phyloP scores from a whole-genome alignment of 2,797 vertebrate genomes.

The Capromys pilorides region DNA sequence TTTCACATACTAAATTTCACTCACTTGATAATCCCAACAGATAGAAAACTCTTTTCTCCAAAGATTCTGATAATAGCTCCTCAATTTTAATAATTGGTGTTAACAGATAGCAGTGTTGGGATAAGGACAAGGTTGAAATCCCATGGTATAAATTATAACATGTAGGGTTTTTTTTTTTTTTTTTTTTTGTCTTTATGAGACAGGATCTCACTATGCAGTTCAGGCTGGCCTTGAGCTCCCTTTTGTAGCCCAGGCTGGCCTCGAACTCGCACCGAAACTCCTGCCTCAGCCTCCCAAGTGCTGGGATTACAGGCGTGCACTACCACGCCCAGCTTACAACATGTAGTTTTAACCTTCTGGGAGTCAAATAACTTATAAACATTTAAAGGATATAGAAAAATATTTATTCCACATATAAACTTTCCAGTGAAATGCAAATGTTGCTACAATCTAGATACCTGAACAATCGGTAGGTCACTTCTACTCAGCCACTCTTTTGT shows the following conservation, averaged over 20 bases:
- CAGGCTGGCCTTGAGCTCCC: too few species aligned
- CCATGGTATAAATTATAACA: neutral
- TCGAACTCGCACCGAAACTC: too few species aligned
- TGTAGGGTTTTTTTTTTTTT: too few species aligned
- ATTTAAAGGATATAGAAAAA: slow-evolving; percentile 9
- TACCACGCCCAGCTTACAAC: too few species aligned
- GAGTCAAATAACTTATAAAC: neutral
- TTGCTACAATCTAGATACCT: neutral
- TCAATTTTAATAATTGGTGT: slow-evolving; percentile 17
- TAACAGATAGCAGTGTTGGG: neutral
- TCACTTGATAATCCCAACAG: slow-evolving; percentile 10
- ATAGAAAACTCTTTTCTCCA: neutral
- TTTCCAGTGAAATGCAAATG: neutral
- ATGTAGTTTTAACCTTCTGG: neutral
- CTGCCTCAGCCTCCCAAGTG: too few species aligned
- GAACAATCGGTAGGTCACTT: neutral
- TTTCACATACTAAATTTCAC: slow-evolving; percentile 59
- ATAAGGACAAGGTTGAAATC: neutral
- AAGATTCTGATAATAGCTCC: neutral
- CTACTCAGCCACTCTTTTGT: neutral
- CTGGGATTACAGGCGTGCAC: too few species aligned
- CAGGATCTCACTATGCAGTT: too few species aligned
- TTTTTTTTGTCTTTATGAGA: too few species aligned
- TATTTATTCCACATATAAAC: too few species aligned
- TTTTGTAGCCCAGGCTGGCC: too few species aligned